phyloP scores from a whole-genome alignment of 2,888 invertebrate species.

The Scrobipalpa atriplicella region DNA sequence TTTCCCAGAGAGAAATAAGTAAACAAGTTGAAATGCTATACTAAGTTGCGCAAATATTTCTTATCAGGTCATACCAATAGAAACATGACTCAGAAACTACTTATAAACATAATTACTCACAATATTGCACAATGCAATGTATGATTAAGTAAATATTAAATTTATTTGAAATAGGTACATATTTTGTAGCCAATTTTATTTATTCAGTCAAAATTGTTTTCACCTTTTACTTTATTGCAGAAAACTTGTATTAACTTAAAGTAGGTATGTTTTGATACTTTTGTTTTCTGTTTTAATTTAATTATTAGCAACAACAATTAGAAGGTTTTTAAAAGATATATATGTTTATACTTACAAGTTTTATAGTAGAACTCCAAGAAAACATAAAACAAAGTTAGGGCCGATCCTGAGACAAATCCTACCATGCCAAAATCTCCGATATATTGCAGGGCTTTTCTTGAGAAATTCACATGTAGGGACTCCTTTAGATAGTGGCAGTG shows the following conservation, averaged over 20 bases:
- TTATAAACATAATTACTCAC: neutral
- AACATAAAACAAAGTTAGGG: slow-evolving; percentile 72
- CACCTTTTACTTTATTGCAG: no score
- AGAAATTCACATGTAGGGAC: slow-evolving; percentile 77
- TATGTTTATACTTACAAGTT: slow-evolving; percentile 57
- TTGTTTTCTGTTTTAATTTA: no score
- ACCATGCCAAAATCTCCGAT: slow-evolving; percentile 76
- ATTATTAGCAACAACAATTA: no score
- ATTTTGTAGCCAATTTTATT: no score
- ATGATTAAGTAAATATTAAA: no score
- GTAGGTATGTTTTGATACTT: no score
- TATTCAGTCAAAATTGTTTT: no score
- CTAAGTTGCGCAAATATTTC: neutral
- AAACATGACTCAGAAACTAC: neutral
- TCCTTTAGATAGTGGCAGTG: slow-evolving; percentile 72
- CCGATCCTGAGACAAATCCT: slow-evolving; percentile 71
- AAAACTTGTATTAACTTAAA: no score
- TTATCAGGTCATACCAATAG: slow-evolving; percentile 5
- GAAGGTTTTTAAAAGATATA: neutral
- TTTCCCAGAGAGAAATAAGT: neutral
- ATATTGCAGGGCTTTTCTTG: slow-evolving; percentile 70
- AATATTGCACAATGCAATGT: no score
- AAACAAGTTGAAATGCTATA: neutral
- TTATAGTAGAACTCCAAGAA: slow-evolving; percentile 71
- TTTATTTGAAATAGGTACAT: no score